These are phyloP conservation scores for Drosophila kambysellisi DNA, from an alignment of 2,888 invertebrate species.

Conservation along the genomic window DNA sequence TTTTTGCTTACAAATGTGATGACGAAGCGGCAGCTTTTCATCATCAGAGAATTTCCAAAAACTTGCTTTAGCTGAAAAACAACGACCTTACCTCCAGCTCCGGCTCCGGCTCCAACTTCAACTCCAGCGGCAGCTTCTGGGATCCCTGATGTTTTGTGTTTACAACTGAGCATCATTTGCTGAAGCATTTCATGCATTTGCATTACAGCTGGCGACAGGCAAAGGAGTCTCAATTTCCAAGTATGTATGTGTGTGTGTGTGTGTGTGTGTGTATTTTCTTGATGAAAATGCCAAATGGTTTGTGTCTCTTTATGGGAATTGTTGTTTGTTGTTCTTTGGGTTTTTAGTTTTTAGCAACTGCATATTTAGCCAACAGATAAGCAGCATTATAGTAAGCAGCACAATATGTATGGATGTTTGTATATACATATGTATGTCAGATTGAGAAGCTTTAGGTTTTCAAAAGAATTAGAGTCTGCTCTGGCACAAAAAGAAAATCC, in stretches of 20 bases:
- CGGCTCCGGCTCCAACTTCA: not conserved
- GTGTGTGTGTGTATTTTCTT: constrained; percentile 50
- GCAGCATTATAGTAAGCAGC: constrained; percentile 56
- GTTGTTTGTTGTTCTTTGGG: constrained; percentile 75
- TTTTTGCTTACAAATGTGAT: constrained; percentile 78
- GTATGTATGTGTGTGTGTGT: constrained; percentile 29
- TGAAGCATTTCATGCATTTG: constrained; percentile 63
- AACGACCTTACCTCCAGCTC: constrained; percentile 8
- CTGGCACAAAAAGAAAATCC: not conserved
- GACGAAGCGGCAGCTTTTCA: constrained; percentile 65
- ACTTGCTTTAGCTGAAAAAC: constrained; percentile 38
- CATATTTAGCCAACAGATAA: constrained; percentile 72
- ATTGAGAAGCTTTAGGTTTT: constrained; percentile 12
- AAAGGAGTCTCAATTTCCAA: constrained; percentile 58
- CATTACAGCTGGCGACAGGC: constrained; percentile 75
- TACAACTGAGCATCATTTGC: constrained; percentile 53
- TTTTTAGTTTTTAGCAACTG: constrained; percentile 64
- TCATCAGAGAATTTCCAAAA: constrained; percentile 54
- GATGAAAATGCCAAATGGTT: constrained; percentile 79
- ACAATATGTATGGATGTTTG: not conserved
- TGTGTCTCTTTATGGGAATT: constrained; percentile 81
- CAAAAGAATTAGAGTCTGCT: constrained; percentile 14
- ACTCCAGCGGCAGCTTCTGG: not conserved
- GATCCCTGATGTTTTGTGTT: constrained; percentile 45
- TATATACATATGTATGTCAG: not conserved